phyloP scores from a whole-genome alignment of 2,113 vertebrate genomes.

The Cyprichromis sp. region DNA sequence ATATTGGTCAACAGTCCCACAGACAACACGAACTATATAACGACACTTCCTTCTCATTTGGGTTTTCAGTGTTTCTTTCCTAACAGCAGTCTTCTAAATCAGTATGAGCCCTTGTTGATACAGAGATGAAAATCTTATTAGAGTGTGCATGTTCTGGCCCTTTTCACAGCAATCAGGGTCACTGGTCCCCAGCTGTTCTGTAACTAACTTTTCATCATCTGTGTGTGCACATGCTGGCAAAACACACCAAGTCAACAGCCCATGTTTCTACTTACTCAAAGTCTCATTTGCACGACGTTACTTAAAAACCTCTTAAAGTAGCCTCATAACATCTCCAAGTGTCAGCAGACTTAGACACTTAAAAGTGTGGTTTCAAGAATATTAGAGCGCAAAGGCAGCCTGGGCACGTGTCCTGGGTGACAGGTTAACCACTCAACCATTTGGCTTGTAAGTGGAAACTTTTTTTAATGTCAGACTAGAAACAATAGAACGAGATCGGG shows the following conservation, averaged over 20 bases:
- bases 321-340: not conserved
- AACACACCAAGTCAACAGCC: not conserved
- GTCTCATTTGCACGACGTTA: not conserved
- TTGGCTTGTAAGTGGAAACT: not conserved
- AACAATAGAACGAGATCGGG: not conserved
- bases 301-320: not conserved
- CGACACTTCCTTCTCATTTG: not conserved
- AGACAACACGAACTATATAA: not conserved
- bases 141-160: not conserved
- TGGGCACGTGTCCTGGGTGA: fast-evolving
- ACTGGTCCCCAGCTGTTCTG: not conserved
- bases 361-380: not conserved
- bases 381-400: not conserved
- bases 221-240: not conserved
- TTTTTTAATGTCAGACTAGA: not conserved
- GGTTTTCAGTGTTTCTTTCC: not conserved
- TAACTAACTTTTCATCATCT: not conserved
- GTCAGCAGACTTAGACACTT: not conserved
- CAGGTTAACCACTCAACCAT: not conserved
- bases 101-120: not conserved
- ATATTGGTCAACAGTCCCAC: not conserved
- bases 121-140: not conserved
- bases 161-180: not conserved
- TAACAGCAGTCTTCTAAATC: not conserved
- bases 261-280: not conserved